Percentiles rank a stretch among this genome's conserved stretches.
Conservation (phyloP, 1,140 invertebrate species). For the Drosophila lini region DNA sequence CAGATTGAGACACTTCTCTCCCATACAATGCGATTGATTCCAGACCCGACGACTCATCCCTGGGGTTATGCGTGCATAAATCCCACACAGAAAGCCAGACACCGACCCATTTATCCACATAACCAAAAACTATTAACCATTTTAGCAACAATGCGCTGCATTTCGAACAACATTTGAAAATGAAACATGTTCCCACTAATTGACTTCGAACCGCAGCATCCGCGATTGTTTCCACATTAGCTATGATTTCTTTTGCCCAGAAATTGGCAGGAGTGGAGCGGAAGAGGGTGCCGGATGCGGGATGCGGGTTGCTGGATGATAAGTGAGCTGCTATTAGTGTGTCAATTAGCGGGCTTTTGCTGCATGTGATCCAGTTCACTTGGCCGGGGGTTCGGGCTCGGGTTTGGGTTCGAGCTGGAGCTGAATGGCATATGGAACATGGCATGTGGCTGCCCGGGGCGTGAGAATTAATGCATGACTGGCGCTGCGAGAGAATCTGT, state of each 20-base stretch:
- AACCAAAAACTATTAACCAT: constrained; percentile 53
- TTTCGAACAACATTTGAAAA: constrained; percentile 68
- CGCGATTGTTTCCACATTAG: constrained; percentile 82
- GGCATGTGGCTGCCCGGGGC: constrained; percentile 29
- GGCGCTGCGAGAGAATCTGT: constrained; percentile 36
- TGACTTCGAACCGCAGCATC: constrained; percentile 79
- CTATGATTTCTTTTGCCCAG: constrained; percentile 66
- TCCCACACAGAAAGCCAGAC: constrained; percentile 5
- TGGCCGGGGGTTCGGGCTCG: neutral
- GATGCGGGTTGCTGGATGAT: constrained; percentile 33
- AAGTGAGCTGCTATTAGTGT: constrained; percentile 75
- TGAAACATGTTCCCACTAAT: constrained; percentile 74
- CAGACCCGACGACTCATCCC: neutral
- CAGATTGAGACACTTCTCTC: neutral
- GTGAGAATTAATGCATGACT: constrained; percentile 69
- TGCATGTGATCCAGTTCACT: constrained; percentile 65
- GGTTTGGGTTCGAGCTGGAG: constrained; percentile 6
- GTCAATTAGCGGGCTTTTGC: constrained; percentile 67
- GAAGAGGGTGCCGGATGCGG: constrained; percentile 1
- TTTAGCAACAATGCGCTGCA: constrained; percentile 42
- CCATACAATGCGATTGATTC: constrained; percentile 11
- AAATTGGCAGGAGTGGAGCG: neutral
- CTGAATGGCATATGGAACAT: neutral
- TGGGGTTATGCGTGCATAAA: neutral
- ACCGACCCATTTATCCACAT: constrained; percentile 59